Evolutionary conservation across 2,888 invertebrate genomes (phyloP).

Genomic region (Syrista parreyssii): DNA sequence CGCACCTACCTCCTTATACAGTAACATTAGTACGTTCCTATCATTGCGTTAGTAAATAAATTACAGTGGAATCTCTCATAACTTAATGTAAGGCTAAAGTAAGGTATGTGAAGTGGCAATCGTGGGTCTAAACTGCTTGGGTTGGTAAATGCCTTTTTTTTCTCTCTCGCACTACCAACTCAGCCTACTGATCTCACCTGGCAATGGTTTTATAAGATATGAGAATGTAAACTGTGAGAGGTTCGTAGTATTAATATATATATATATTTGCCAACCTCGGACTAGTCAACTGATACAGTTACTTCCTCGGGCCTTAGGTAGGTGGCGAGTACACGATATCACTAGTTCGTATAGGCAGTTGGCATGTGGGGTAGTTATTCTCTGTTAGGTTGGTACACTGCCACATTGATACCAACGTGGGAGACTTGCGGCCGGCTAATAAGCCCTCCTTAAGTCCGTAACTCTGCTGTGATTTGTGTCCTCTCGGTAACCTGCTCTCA

Average conservation of each 20-base stretch:
- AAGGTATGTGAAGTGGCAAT: no score
- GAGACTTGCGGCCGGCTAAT: constrained; percentile 32
- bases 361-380: neutral
- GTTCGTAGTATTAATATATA: no score
- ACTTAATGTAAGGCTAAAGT: no score
- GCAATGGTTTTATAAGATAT: no score
- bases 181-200: no score
- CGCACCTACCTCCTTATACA: neutral
- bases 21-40: neutral
- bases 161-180: no score
- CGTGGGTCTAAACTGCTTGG: no score
- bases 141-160: no score
- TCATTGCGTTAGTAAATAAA: neutral
- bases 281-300: neutral
- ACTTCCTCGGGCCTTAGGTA: neutral
- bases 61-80: neutral
- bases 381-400: constrained; percentile 9
- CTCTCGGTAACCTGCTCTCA: constrained; percentile 29
- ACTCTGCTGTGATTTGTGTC: constrained; percentile 64
- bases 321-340: neutral
- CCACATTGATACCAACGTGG: constrained; percentile 20
- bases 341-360: neutral
- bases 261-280: neutral
- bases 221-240: no score
- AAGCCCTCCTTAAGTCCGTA: constrained; percentile 65